These are phyloP conservation scores for Catharus fuscescens DNA, from an alignment of 2,113 vertebrate species.

Conservation along the genomic window DNA sequence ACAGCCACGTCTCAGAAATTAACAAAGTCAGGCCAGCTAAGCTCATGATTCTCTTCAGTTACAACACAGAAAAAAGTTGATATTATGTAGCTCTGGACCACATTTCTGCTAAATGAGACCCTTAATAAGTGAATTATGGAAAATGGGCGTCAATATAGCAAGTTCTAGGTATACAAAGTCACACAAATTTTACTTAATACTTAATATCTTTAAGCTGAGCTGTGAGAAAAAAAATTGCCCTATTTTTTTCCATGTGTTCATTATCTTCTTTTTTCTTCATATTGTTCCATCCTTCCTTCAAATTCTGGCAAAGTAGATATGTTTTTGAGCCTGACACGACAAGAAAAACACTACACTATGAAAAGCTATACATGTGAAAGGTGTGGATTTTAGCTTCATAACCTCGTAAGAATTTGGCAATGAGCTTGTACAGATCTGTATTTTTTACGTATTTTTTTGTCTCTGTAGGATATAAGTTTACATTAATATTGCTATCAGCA, in stretches of 20 bases:
- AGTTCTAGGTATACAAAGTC: background rate
- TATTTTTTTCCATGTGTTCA: background rate
- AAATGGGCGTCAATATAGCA: background rate
- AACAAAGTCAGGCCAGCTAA: background rate
- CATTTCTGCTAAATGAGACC: background rate
- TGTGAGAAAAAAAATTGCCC: background rate
- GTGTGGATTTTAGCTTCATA: background rate
- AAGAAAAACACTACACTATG: background rate
- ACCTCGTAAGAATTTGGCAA: background rate
- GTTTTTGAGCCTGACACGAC: background rate
- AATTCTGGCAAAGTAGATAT: background rate
- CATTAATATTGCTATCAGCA: background rate
- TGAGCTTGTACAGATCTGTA: background rate
- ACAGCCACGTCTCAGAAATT: background rate
- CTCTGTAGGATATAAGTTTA: background rate
- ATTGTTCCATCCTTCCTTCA: background rate
- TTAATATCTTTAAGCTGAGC: background rate
- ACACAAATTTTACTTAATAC: background rate
- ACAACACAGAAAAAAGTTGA: background rate
- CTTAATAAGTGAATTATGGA: background rate
- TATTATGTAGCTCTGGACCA: background rate
- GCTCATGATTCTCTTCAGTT: background rate
- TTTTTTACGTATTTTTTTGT: background rate
- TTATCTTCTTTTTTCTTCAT: background rate
- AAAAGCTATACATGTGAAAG: background rate